phyloP scores from a whole-genome alignment of 2,113 vertebrate genomes.

The Eptatretus burgeri region DNA sequence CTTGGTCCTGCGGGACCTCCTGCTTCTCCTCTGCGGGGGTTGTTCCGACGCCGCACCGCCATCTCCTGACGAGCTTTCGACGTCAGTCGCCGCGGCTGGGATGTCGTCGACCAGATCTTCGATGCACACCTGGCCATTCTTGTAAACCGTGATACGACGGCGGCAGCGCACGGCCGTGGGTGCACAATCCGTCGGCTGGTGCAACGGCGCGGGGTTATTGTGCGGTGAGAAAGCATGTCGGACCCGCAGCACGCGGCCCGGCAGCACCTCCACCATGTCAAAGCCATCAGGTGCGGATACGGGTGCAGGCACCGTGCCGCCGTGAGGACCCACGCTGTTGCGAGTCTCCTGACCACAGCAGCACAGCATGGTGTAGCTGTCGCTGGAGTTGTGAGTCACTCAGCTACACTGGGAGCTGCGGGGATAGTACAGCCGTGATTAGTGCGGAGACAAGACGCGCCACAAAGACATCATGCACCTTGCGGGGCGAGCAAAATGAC shows the following conservation, averaged over 20 bases:
- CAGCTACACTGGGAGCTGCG: no score
- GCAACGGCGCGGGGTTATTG: conserved; percentile 1
- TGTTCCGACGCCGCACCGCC: not conserved
- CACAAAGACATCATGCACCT: no score
- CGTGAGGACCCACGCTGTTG: conserved; percentile 37
- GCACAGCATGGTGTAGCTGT: conserved; percentile 17
- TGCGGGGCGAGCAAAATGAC: no score
- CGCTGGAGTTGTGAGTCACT: not conserved
- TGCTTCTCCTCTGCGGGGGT: conserved; percentile 12
- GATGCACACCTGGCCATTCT: conserved; percentile 52
- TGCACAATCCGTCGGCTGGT: not conserved
- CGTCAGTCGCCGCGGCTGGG: conserved; percentile 23
- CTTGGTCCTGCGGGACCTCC: conserved; percentile 34
- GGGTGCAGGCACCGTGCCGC: conserved; percentile 13
- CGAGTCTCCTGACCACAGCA: conserved; percentile 41
- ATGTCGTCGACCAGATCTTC: conserved; percentile 42
- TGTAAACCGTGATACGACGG: conserved; percentile 50
- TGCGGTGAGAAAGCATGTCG: conserved; percentile 25
- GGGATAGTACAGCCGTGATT: no score
- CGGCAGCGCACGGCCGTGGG: conserved; percentile 31
- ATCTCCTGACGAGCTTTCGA: conserved; percentile 12
- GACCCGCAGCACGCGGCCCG: conserved; percentile 44
- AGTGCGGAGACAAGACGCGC: no score
- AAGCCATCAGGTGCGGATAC: conserved; percentile 41
- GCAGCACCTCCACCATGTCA: conserved; percentile 74